Evolutionary conservation across 2,888 invertebrate species (phyloP).

Genomic region (Mesorhabditis belari): DNA sequence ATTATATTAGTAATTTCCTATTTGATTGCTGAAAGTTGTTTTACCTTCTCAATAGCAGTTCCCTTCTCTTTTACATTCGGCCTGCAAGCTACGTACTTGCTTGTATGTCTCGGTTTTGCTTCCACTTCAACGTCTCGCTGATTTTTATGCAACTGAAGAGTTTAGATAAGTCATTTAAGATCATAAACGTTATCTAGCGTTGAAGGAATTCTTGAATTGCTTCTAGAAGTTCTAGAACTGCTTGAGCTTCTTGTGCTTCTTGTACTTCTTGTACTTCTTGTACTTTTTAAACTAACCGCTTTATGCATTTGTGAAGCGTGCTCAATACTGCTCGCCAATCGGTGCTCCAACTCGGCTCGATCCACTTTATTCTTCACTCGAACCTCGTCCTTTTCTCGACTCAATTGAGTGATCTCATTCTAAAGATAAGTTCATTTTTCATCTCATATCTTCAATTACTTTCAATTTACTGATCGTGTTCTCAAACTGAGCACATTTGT

Average conservation of each 20-base stretch:
- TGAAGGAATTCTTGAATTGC: not conserved
- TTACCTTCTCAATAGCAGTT: slow-evolving; percentile 36
- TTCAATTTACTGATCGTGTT: slow-evolving; percentile 12
- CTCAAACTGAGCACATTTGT: slow-evolving; percentile 31
- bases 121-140: slow-evolving; percentile 45
- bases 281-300: slow-evolving; percentile 5
- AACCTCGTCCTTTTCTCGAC: slow-evolving; percentile 34
- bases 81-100: slow-evolving; percentile 49
- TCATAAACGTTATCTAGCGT: not conserved
- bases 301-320: slow-evolving; percentile 30
- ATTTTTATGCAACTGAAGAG: slow-evolving; percentile 28
- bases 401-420: slow-evolving; percentile 26
- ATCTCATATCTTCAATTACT: slow-evolving; percentile 2
- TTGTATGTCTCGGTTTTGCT: slow-evolving; percentile 37
- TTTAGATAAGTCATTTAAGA: not conserved
- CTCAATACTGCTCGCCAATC: slow-evolving; percentile 40
- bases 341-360: slow-evolving; percentile 40
- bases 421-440: slow-evolving; percentile 14
- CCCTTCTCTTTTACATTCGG: slow-evolving; percentile 35
- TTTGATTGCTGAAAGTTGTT: too few relatives aligned
- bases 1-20: too few relatives aligned
- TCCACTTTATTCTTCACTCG: slow-evolving; percentile 36
- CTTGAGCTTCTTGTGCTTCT: not conserved
- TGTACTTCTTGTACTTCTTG: not conserved
- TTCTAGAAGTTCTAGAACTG: not conserved